Evolutionary conservation across 1,140 invertebrate species (phyloP).

Genomic region (Lepidurus couesii): DNA sequence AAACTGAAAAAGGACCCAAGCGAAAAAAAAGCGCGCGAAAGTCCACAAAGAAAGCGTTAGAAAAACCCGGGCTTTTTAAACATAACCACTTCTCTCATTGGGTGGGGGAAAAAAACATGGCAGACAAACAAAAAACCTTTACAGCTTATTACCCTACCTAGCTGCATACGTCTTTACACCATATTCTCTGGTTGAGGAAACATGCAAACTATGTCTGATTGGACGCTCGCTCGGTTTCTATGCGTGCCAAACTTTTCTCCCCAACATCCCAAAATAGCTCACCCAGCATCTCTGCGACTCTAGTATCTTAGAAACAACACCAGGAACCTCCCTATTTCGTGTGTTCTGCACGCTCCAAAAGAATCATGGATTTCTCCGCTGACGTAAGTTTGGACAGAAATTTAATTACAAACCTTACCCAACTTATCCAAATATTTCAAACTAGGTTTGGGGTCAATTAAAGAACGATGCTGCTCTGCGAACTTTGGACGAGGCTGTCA

Average conservation of each 20-base stretch:
- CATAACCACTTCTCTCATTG: not conserved
- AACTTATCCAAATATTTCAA: not conserved
- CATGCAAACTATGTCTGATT: slow-evolving; percentile 1
- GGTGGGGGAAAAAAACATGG: not conserved
- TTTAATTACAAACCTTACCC: not conserved
- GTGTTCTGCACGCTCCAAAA: not conserved
- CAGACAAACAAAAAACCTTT: not conserved
- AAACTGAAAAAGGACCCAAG: not conserved
- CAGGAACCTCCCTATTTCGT: slow-evolving; percentile 7
- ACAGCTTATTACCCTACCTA: not conserved
- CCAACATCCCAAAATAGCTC: slow-evolving; percentile 14
- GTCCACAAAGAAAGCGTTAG: not conserved
- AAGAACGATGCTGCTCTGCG: slow-evolving; percentile 25
- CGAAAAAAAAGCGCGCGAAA: not conserved
- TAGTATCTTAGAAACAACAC: slow-evolving; percentile 1
- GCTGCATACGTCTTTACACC: not conserved
- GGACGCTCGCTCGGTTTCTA: not conserved
- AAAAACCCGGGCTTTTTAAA: slow-evolving; percentile 3
- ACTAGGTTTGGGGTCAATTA: slow-evolving; percentile 34
- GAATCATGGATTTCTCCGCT: slow-evolving; percentile 30
- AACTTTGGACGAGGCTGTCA: slow-evolving; percentile 32
- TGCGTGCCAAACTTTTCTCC: not conserved
- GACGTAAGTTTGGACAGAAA: slow-evolving; percentile 22
- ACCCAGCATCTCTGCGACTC: not conserved
- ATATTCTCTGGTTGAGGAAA: not conserved